These are phyloP conservation scores for Mola mola DNA, from an alignment of 2,113 vertebrate genomes.

Conservation along the genomic window DNA sequence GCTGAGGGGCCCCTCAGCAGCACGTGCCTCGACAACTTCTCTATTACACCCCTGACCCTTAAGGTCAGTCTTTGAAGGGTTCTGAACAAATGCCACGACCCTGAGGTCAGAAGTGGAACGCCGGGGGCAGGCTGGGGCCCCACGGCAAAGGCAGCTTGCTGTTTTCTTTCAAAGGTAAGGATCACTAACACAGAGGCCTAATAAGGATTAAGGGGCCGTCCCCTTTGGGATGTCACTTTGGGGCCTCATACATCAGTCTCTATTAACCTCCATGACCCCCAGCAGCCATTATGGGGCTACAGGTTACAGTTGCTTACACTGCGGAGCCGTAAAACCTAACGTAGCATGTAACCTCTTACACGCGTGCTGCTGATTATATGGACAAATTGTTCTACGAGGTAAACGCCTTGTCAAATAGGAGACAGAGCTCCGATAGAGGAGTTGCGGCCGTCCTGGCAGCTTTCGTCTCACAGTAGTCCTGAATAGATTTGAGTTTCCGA, in stretches of 20 bases:
- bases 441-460: slow-evolving; percentile 3
- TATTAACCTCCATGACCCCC: slow-evolving; percentile 80
- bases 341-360: slow-evolving; percentile 11
- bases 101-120: slow-evolving; percentile 88
- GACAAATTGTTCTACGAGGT: slow-evolving; percentile 43
- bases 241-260: slow-evolving; percentile 79
- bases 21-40: slow-evolving; percentile 92
- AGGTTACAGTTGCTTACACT: slow-evolving; percentile 58
- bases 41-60: slow-evolving; percentile 88
- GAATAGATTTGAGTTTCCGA: no score
- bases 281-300: slow-evolving; percentile 64
- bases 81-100: slow-evolving; percentile 92
- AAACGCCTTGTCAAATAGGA: slow-evolving; percentile 42
- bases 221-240: slow-evolving; percentile 80
- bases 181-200: slow-evolving; percentile 84
- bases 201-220: slow-evolving; percentile 86
- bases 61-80: slow-evolving; percentile 89
- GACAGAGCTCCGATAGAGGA: slow-evolving; percentile 3
- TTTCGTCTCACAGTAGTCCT: no score
- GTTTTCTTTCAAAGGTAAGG: slow-evolving; percentile 90
- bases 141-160: slow-evolving; percentile 82
- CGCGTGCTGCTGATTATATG: slow-evolving; percentile 34
- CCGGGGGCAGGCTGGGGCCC: slow-evolving; percentile 85
- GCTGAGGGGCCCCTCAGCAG: slow-evolving; percentile 76
- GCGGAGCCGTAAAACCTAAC: slow-evolving; percentile 50